Evolutionary conservation across 1,140 invertebrate species (phyloP), one percentile per base, ranked within the genome.

Genomic region (Eupeodes corollae): DNA sequence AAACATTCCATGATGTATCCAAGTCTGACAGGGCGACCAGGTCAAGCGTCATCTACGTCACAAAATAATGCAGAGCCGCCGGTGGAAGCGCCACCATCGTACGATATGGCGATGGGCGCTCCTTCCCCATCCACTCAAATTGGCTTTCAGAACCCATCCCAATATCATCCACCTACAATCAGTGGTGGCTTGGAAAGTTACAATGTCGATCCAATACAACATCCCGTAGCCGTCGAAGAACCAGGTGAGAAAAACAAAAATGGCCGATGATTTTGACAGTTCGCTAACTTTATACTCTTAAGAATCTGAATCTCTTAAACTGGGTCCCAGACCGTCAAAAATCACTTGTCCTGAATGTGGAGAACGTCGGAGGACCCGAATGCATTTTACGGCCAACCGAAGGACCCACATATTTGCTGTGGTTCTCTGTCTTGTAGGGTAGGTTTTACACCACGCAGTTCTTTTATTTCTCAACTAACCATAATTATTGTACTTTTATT

Each of bases 321-420:
- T 77, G 41, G 77, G 77, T 12, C 69, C 74, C 0, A 63, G 73
- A 26, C 57, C 73, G 14, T 63, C 71, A 48, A 42, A 50, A 1
- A 56, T 75, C 33, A 61, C 51, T 0, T 82, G 79, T 52, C 78
- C 79, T 0, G 58, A 71, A 15, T 82, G 79, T 49, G 71, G 70
- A 0, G 62, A 58, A 1, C 57, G 65, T 12, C 73, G 79, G 42
- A 56, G 57, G 0, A 78, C 79, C 0, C 54, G 59, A 10, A 64
- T 79, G 46, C 68, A 73, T 34, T 70, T 68, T 6, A 72, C 75
- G 53, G 48, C 75, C 3, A 75, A 70, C 15, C 70, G 70, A 2
- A 78, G 74, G 53, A 82, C 79, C 9, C 79, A 82, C 53, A 40
- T 79, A 0, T 70, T 79, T 43, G 79, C 78, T 2, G 53, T 76